phyloP scores from a whole-genome alignment of 2,113 vertebrate species.

The Phaethornis superciliosus region DNA sequence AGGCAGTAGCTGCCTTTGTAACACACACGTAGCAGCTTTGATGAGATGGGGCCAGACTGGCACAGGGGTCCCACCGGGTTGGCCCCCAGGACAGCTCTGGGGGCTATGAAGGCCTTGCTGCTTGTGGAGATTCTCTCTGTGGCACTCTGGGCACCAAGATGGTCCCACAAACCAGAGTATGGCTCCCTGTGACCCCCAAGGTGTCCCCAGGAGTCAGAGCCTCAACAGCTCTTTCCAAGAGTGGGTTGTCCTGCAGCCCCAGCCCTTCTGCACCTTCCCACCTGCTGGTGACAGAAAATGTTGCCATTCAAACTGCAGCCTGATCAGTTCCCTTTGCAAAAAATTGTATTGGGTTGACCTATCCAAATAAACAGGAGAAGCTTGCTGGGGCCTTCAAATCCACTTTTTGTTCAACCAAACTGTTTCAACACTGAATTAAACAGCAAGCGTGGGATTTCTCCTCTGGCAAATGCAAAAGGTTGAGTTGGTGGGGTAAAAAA shows the following conservation, averaged over 20 bases:
- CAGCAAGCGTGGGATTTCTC: background rate
- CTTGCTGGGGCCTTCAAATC: background rate
- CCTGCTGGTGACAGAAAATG: background rate
- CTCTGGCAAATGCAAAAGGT: background rate
- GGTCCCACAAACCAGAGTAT: fast-evolving
- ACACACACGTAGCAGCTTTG: background rate
- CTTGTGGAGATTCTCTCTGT: background rate
- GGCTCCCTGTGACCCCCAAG: fast-evolving
- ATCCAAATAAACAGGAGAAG: background rate
- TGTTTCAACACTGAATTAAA: background rate
- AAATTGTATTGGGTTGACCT: background rate
- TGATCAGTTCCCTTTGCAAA: background rate
- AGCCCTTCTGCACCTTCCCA: background rate
- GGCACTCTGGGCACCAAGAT: background rate
- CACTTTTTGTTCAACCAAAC: background rate
- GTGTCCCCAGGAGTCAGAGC: background rate
- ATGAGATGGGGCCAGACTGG: background rate
- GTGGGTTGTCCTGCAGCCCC: background rate
- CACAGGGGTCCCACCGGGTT: no score
- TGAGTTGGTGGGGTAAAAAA: background rate
- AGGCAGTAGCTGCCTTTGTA: background rate
- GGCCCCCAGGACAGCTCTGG: background rate
- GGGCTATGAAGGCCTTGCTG: background rate
- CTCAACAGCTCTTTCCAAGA: background rate
- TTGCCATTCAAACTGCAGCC: background rate